phyloP scores from a whole-genome alignment of 2,797 vertebrate genomes.

The Nothura maculosa region DNA sequence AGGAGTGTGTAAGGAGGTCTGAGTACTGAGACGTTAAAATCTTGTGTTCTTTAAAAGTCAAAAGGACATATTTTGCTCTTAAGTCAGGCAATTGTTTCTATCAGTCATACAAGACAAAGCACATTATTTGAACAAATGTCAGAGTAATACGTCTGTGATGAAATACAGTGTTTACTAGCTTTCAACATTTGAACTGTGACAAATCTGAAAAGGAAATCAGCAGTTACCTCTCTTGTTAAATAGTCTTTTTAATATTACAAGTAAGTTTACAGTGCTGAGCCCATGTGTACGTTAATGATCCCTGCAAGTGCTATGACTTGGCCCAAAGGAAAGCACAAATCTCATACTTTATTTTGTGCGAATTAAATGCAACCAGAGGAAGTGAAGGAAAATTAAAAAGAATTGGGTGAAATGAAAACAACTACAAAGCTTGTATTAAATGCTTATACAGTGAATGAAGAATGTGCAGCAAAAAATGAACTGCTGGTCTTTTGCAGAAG shows the following conservation, averaged over 20 bases:
- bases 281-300: slow-evolving; percentile 62
- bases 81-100: slow-evolving; percentile 50
- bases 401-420: slow-evolving; percentile 32
- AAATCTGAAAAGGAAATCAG: slow-evolving; percentile 59
- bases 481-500: not conserved
- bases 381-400: slow-evolving; percentile 56
- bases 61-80: not conserved
- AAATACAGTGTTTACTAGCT: slow-evolving; percentile 47
- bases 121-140: slow-evolving; percentile 69
- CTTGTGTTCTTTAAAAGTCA: slow-evolving; percentile 39
- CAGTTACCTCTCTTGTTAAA: slow-evolving; percentile 60
- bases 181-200: slow-evolving; percentile 64
- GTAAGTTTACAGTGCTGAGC: slow-evolving; percentile 50
- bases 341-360: slow-evolving; percentile 27
- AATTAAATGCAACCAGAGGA: slow-evolving; percentile 67
- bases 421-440: slow-evolving; percentile 52
- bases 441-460: not conserved
- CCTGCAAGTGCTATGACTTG: slow-evolving; percentile 50
- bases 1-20: not conserved
- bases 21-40: not conserved
- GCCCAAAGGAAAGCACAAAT: slow-evolving; percentile 64
- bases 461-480: not conserved
- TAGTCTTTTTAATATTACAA: slow-evolving; percentile 65
- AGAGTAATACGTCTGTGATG: slow-evolving; percentile 56
- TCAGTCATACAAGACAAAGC: slow-evolving; percentile 59